A percentile compares a stretch with the other conserved stretches of the same genome.
phyloP scores from a whole-genome alignment of 2,797 vertebrate genomes.

The Cynopterus sphinx region DNA sequence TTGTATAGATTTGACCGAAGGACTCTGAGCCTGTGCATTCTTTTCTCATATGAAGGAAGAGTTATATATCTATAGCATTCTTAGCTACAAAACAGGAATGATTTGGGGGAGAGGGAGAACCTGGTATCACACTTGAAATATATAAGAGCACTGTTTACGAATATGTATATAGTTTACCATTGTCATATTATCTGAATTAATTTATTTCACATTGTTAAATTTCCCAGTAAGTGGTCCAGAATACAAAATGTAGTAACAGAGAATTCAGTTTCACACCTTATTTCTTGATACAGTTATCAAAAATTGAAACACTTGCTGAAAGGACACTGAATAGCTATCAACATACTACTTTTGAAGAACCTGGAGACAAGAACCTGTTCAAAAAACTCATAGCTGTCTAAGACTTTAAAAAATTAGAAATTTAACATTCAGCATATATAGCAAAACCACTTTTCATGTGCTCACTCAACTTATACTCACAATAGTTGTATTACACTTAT shows the following conservation, averaged over 20 bases:
- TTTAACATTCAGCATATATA: neutral
- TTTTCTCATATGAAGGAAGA: conserved; percentile 9
- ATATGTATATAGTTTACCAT: conserved; percentile 13
- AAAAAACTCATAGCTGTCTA: conserved; percentile 53
- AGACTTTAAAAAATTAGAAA: conserved; percentile 50
- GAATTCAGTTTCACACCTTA: conserved; percentile 10
- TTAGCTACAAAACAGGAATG: conserved; percentile 57
- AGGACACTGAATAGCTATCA: neutral
- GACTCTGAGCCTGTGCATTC: neutral
- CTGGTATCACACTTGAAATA: neutral
- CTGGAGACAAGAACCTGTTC: conserved; percentile 12
- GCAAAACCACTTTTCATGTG: neutral
- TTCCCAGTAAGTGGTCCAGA: conserved; percentile 20
- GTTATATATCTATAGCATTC: neutral
- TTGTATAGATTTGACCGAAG: conserved; percentile 17
- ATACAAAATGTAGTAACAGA: neutral
- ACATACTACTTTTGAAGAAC: conserved; percentile 11
- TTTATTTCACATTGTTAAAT: neutral
- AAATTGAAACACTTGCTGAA: neutral
- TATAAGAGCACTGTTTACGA: neutral
- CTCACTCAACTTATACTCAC: neutral
- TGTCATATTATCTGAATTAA: neutral
- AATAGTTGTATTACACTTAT: neutral
- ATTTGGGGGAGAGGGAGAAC: neutral
- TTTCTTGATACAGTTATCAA: neutral